Conservation (phyloP, 2,888 invertebrate genomes). For the Anticlea derivata region DNA sequence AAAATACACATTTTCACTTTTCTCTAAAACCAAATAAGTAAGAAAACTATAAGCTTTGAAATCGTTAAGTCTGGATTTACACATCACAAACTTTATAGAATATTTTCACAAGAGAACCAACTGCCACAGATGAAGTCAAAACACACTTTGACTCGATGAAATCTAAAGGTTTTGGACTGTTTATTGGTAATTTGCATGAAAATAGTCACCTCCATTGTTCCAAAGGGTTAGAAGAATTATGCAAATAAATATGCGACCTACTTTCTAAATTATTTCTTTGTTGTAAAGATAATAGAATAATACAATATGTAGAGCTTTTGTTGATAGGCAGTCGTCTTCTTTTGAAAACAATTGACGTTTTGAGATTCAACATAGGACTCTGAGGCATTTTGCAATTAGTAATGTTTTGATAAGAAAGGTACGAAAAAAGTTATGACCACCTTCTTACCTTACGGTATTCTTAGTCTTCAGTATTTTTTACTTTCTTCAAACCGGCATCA, state of each 20-base stretch:
- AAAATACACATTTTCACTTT: too few relatives aligned
- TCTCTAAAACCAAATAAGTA: too few relatives aligned
- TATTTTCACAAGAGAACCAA: slow-evolving; percentile 33
- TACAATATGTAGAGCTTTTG: slow-evolving; percentile 4
- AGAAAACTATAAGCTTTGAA: too few relatives aligned
- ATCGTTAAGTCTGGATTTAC: too few relatives aligned
- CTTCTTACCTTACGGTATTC: too few relatives aligned
- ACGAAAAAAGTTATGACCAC: too few relatives aligned
- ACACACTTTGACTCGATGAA: slow-evolving; percentile 48
- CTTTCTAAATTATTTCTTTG: slow-evolving; percentile 66
- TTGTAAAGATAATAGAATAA: neutral
- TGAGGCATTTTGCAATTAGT: too few relatives aligned
- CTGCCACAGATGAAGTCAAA: slow-evolving; percentile 43
- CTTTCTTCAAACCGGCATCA: too few relatives aligned
- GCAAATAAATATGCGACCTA: slow-evolving; percentile 48
- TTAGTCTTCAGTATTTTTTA: too few relatives aligned
- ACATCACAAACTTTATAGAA: too few relatives aligned
- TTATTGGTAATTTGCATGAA: slow-evolving; percentile 69
- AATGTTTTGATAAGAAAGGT: too few relatives aligned
- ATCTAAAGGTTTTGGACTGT: slow-evolving; percentile 40
- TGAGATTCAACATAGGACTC: too few relatives aligned
- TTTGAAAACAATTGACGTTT: neutral
- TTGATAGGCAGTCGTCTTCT: neutral
- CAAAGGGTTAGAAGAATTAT: slow-evolving; percentile 45
- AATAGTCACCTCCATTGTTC: slow-evolving; percentile 54